Conservation (phyloP, 2,113 vertebrate genomes). For the Pipa parva region DNA sequence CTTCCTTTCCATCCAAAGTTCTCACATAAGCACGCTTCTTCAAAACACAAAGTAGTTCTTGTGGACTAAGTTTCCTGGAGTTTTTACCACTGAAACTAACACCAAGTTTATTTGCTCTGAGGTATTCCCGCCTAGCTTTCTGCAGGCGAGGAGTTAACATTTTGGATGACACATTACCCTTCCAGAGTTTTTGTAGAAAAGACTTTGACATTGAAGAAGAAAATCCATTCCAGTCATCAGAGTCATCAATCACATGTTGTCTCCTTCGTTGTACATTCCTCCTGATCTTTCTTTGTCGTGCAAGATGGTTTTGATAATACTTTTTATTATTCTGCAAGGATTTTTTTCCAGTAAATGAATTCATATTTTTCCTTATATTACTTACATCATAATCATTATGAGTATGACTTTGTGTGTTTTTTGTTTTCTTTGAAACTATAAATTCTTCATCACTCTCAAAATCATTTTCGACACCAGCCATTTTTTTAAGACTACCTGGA, state of each 20-base stretch:
- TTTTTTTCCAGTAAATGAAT: constrained; percentile 47
- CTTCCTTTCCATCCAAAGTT: constrained; percentile 84
- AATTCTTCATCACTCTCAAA: constrained; percentile 55
- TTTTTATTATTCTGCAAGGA: constrained; percentile 16
- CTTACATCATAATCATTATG: constrained; percentile 52
- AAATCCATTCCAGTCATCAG: constrained; percentile 67
- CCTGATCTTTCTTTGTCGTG: constrained; percentile 46
- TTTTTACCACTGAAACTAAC: constrained; percentile 73
- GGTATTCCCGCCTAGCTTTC: constrained; percentile 84
- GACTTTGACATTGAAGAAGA: constrained; percentile 78
- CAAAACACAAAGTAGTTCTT: constrained; percentile 80
- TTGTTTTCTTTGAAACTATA: constrained; percentile 55
- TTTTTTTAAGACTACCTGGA: constrained; percentile 52
- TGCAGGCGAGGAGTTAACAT: constrained; percentile 89
- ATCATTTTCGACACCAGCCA: constrained; percentile 47
- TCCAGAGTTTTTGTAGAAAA: constrained; percentile 82
- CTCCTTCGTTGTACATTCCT: constrained; percentile 43
- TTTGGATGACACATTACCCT: constrained; percentile 72
- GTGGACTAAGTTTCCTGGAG: constrained; percentile 50
- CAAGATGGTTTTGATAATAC: constrained; percentile 42
- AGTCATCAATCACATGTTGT: constrained; percentile 45
- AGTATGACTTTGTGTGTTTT: constrained; percentile 54
- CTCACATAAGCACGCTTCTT: constrained; percentile 68
- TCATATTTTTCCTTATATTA: constrained; percentile 39
- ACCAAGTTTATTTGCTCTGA: constrained; percentile 84